Evolutionary conservation across 2,888 invertebrate genomes (phyloP).

Genomic region (Rhamnusium bicolor): DNA sequence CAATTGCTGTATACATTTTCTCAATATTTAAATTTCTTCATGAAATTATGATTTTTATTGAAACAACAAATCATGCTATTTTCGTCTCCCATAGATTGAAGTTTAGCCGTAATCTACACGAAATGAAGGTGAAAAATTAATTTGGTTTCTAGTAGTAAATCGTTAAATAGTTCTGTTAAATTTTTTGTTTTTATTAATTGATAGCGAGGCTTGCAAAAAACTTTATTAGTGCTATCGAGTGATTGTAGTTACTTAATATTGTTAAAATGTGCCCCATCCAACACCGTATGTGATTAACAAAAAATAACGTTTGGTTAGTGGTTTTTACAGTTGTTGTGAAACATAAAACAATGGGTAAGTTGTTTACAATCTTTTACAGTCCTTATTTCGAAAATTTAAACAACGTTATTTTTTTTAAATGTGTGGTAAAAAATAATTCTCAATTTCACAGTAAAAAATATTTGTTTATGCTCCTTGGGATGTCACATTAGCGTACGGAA

Average conservation of each 20-base stretch:
- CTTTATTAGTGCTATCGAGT: neutral
- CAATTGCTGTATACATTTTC: neutral
- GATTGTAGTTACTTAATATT: neutral
- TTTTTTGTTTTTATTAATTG: neutral
- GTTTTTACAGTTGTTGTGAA: neutral
- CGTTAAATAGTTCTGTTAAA: neutral
- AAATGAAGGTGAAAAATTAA: neutral
- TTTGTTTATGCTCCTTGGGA: too few relatives aligned
- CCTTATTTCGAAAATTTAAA: too few relatives aligned
- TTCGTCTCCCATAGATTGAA: neutral
- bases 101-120: neutral
- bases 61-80: neutral
- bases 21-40: neutral
- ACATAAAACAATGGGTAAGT: neutral
- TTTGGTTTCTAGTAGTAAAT: neutral
- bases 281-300: neutral
- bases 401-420: too few relatives aligned
- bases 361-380: too few relatives aligned
- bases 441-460: too few relatives aligned
- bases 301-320: neutral
- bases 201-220: neutral
- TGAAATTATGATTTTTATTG: neutral
- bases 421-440: too few relatives aligned
- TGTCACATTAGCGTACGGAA: too few relatives aligned
- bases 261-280: neutral